phyloP scores from a whole-genome alignment of 1,140 invertebrate genomes.

The Trachymyrmex cornetzi region DNA sequence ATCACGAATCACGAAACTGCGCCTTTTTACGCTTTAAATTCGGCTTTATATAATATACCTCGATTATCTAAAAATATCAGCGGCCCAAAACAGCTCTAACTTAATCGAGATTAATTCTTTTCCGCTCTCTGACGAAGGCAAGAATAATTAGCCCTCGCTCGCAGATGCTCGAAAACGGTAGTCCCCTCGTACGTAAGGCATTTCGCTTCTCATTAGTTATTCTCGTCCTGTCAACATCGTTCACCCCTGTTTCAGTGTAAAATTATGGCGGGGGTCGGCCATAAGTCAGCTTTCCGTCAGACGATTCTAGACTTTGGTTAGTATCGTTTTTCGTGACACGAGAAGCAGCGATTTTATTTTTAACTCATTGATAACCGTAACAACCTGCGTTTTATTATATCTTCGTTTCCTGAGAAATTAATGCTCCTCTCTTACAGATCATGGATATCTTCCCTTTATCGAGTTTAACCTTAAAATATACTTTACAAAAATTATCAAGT shows the following conservation, averaged over 20 bases:
- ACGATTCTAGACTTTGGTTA: slow-evolving; percentile 16
- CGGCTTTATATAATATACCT: neutral
- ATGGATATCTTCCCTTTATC: neutral
- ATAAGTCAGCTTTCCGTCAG: too few relatives aligned
- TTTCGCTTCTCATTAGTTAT: slow-evolving; percentile 71
- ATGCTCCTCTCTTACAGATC: neutral
- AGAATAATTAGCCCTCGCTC: slow-evolving; percentile 68
- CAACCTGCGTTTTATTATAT: neutral
- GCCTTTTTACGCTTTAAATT: neutral
- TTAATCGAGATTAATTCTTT: slow-evolving; percentile 49
- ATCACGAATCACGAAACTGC: neutral
- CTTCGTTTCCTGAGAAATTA: neutral
- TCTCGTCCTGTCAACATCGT: slow-evolving; percentile 68
- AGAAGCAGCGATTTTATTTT: slow-evolving; percentile 15
- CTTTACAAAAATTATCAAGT: too few relatives aligned
- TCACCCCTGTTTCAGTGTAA: slow-evolving; percentile 61
- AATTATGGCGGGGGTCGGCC: slow-evolving; percentile 55
- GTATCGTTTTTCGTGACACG: slow-evolving; percentile 43
- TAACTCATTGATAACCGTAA: neutral
- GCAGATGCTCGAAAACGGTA: slow-evolving; percentile 70
- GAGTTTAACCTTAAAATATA: neutral
- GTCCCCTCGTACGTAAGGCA: slow-evolving; percentile 22
- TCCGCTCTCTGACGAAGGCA: slow-evolving; percentile 11
- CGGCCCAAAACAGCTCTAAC: neutral
- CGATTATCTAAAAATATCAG: slow-evolving; percentile 6